A percentile compares a stretch with the other conserved stretches of the same genome.
Evolutionary conservation across 1,140 invertebrate species (phyloP).

Genomic region (Diorhabda elongata): DNA sequence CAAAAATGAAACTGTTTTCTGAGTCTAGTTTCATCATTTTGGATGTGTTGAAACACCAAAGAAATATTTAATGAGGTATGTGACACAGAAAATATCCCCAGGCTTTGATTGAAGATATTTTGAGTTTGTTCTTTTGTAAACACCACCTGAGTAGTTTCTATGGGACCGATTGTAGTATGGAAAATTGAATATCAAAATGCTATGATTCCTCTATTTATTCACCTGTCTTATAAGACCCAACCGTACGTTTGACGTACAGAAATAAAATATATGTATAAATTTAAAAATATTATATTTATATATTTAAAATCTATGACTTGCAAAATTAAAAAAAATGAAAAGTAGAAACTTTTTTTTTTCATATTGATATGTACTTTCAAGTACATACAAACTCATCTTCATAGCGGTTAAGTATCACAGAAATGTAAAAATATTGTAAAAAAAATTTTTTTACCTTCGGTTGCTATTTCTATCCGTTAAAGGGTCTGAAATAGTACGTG

Average conservation of each 20-base stretch:
- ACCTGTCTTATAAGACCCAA: neutral
- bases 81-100: too few species aligned
- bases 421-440: conserved; percentile 35
- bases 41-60: too few species aligned
- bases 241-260: conserved; percentile 21
- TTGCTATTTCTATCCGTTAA: conserved; percentile 4
- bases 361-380: conserved; percentile 19
- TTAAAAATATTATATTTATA: conserved; percentile 13
- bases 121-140: too few species aligned
- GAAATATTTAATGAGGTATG: too few species aligned
- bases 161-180: too few species aligned
- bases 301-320: conserved; percentile 29
- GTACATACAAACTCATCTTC: conserved; percentile 26
- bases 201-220: too few species aligned
- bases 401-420: conserved; percentile 42
- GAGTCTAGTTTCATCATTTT: too few species aligned
- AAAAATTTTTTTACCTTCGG: conserved; percentile 28
- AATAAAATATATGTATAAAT: conserved; percentile 25
- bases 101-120: too few species aligned
- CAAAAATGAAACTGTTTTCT: too few species aligned
- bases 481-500: conserved; percentile 7
- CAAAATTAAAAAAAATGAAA: conserved; percentile 24
- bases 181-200: too few species aligned
- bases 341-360: conserved; percentile 24
- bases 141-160: too few species aligned